Base-by-base conservation (phyloP, 1,140 invertebrate species). In the Meteorus sp. region DNA sequence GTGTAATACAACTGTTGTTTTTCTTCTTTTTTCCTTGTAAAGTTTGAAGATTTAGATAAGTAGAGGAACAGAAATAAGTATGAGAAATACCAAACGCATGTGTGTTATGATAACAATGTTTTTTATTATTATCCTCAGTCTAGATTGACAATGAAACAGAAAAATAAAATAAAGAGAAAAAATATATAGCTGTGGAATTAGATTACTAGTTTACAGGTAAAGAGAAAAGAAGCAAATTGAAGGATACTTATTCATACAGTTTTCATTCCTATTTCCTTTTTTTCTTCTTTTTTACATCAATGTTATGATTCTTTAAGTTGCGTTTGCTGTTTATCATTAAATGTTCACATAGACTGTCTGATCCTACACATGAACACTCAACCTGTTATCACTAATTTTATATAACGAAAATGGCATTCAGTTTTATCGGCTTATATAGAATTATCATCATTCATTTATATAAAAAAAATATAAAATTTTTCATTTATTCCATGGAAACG, bases 391-490 rank as follows among this genome's bases (percentile, higher is more conserved):
- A 25, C 60, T 69, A 71, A 68, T 75, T 71, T 71, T 66, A 71
- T 58, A 70, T 74, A 76, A 78, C 56, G 57, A 62, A 80, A 80
- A 79, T 78, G 76, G 78, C 78, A 80, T 80, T 80, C 76, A 78
- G 77, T 74, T 51, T 63, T 60, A 65, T 72, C 70, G 66, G 64
- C 68, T 51, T 43, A 75, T 77, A 78, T 70, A 75, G 65, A 64
- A 72, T 73, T 73, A 76, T 65, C 52, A 70, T 72, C 69, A 70
- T 75, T 75, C 62, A 59, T 54, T 69, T 71, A 74, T 77, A 79
- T 80, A 80, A 79, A 79, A 80, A 80, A 80, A 80, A 79, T 78
- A 80, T 79, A 80, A 74, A 80, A 79, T 48, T 25, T 80, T 78
- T 78, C 71, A 71, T 78, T 71, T 80, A 78, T 71, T 70, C 66